Conservation (phyloP, 2,113 vertebrate species). For the Dasyprocta punctata region DNA sequence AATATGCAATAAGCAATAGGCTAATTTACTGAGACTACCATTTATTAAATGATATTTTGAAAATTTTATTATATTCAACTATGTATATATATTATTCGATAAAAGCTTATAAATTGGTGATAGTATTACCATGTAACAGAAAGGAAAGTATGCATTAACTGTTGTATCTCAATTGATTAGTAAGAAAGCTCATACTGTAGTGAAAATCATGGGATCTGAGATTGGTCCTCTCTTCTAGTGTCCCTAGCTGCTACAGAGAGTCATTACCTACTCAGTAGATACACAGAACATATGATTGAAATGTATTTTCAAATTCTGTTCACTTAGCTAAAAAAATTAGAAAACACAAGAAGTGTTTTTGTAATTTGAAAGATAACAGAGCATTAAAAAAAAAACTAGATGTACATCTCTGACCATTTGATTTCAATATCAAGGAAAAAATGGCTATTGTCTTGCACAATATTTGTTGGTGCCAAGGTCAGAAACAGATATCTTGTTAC, state of each 20-base stretch:
- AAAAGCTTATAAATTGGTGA: neutral
- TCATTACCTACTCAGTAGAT: neutral
- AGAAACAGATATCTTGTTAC: neutral
- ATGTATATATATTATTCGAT: neutral
- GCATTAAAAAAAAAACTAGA: neutral
- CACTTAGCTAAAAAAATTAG: neutral
- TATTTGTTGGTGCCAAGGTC: neutral
- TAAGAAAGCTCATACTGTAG: neutral
- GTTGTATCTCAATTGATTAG: neutral
- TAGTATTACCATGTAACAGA: neutral
- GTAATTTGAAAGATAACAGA: neutral
- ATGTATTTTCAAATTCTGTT: neutral
- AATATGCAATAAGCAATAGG: neutral
- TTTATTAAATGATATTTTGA: neutral
- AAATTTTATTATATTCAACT: neutral
- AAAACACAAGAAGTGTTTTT: neutral
- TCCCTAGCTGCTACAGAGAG: neutral
- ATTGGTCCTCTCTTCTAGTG: too few relatives aligned
- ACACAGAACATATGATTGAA: neutral
- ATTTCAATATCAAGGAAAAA: neutral
- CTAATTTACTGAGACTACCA: neutral
- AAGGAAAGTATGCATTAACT: neutral
- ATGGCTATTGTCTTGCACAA: neutral
- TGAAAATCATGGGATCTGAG: neutral
- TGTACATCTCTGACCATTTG: neutral